Conservation (phyloP, 2,797 vertebrate genomes). For the Sylvilagus floridanus region DNA sequence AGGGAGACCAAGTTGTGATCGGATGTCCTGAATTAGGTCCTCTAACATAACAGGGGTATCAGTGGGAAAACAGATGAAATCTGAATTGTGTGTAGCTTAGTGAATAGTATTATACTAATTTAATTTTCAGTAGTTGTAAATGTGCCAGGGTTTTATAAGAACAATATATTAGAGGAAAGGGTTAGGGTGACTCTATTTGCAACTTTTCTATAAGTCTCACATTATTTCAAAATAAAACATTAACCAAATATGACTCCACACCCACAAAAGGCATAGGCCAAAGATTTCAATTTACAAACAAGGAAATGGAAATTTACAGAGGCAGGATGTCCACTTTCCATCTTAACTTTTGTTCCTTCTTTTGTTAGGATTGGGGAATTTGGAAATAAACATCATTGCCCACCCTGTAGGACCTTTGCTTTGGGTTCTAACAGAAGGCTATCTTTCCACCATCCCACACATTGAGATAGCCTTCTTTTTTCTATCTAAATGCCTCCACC, state of each 20-base stretch:
- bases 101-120: background rate
- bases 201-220: background rate
- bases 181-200: background rate
- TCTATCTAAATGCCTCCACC: background rate
- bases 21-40: background rate
- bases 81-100: background rate
- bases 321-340: background rate
- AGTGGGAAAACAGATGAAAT: background rate
- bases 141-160: background rate
- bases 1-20: background rate
- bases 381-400: background rate
- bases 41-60: background rate
- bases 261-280: background rate
- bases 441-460: background rate
- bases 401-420: background rate
- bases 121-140: background rate
- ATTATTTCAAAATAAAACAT: background rate
- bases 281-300: background rate
- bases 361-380: background rate
- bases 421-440: background rate
- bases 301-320: background rate
- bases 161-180: too few species aligned
- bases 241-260: background rate
- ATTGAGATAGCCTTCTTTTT: background rate
- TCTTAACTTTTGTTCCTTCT: background rate